These are phyloP conservation scores for Drosophila truncata DNA, from an alignment of 1,140 invertebrate species.

Conservation along the genomic window DNA sequence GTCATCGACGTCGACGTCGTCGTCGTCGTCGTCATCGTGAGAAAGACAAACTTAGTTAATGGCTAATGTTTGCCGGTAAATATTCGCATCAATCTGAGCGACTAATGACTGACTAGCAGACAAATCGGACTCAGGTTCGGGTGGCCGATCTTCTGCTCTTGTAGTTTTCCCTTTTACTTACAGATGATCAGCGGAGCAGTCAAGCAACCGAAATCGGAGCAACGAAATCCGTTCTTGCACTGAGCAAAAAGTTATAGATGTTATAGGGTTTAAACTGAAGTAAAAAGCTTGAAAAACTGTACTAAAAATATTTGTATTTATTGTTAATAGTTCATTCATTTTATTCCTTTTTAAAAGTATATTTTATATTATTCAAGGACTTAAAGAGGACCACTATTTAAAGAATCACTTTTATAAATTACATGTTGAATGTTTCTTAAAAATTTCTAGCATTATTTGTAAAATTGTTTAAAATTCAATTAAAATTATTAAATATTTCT, in stretches of 20 bases:
- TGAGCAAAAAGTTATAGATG: background rate
- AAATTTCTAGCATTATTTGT: background rate
- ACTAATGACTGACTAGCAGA: conserved; percentile 43
- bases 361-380: background rate
- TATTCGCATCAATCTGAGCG: conserved; percentile 49
- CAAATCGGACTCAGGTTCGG: conserved; percentile 34
- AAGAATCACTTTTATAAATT: background rate
- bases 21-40: conserved; percentile 39
- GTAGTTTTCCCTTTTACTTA: conserved; percentile 66
- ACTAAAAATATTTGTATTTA: too few species aligned
- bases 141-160: conserved; percentile 14
- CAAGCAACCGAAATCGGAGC: conserved; percentile 54
- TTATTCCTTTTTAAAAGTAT: too few species aligned
- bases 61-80: conserved; percentile 42
- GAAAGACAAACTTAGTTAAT: conserved; percentile 65
- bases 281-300: background rate
- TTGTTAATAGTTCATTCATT: background rate
- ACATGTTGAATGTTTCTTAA: too few species aligned
- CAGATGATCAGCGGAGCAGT: conserved; percentile 3
- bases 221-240: conserved; percentile 50
- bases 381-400: background rate
- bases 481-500: background rate
- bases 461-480: too few species aligned
- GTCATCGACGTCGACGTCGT: background rate
- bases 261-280: too few species aligned